Conservation (phyloP, 2,113 vertebrate species). For the Pseudopodoces humilis region DNA sequence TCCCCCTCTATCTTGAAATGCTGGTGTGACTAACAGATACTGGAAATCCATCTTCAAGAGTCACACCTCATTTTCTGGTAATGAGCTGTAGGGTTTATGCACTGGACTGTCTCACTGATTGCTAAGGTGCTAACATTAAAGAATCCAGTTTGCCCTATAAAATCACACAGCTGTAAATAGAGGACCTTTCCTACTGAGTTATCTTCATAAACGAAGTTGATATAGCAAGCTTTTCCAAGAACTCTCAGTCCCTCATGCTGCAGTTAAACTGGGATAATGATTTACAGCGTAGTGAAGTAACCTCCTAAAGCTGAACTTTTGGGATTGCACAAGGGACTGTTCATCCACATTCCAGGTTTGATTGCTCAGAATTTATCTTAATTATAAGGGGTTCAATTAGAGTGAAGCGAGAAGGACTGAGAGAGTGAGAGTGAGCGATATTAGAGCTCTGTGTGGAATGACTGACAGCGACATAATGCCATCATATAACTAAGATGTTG, state of each 20-base stretch:
- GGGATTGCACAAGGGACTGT: slow-evolving; percentile 59
- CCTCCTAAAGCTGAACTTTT: slow-evolving; percentile 63
- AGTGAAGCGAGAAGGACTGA: slow-evolving; percentile 19
- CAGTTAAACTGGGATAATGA: slow-evolving; percentile 53
- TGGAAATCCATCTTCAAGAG: slow-evolving; percentile 43
- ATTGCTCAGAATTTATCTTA: slow-evolving; percentile 65
- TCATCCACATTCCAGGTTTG: slow-evolving; percentile 63
- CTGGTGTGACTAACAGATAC: background rate
- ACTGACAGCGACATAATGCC: slow-evolving; percentile 48
- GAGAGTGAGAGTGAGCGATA: background rate
- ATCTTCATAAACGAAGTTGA: slow-evolving; percentile 51
- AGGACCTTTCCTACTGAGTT: slow-evolving; percentile 12
- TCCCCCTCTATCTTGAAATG: slow-evolving; percentile 14
- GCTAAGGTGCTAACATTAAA: slow-evolving; percentile 40
- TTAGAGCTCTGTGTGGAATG: background rate
- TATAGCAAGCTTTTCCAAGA: slow-evolving; percentile 31
- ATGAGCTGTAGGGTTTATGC: slow-evolving; percentile 18
- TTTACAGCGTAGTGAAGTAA: slow-evolving; percentile 58
- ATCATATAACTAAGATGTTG: background rate
- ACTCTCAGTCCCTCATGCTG: background rate
- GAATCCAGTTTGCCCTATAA: background rate
- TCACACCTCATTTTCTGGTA: slow-evolving; percentile 53
- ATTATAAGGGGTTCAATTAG: slow-evolving; percentile 45
- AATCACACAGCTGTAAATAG: slow-evolving; percentile 13
- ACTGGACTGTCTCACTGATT: slow-evolving; percentile 22